Evolutionary conservation across 2,888 invertebrate species (phyloP), one percentile per base, ranked within the genome.

Genomic region (Phengaris alcon): DNA sequence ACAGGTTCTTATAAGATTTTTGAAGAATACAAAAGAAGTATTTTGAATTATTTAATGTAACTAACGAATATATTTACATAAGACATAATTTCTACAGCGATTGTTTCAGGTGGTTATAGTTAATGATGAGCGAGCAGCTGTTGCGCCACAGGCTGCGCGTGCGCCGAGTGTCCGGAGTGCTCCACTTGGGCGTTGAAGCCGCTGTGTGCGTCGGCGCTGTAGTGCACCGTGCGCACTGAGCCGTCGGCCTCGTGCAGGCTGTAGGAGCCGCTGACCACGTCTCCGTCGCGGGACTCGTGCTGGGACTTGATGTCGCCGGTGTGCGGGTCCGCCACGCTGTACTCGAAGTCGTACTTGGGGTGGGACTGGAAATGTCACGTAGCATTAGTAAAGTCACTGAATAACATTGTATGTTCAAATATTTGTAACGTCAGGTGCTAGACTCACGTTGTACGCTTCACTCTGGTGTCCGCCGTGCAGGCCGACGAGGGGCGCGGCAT

Each of bases 111-210:
- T 69, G 15, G 15, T 74, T 77, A 78, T 46, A 68, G 13, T 74
- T 78, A 78, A 68, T 78, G 77, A 75, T 78, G 78, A 22, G 74
- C 74, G 35, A 74, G 55, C 8, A 76, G 72, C 51, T 77, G 78
- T 15, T 79, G 77, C 9, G 75, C 73, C 10, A 64, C 90, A 5
- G 94, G 94, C 78, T 85, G 82, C 72, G 76, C 80, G 80, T 94
- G 94, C 75, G 88, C 89, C 0, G 94, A 93, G 77, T 94, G 94
- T 4, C 94, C 94, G 77, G 88, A 86, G 81, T 92, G 91, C 84
- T 93, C 94, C 0, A 95, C 94, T 51, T 94, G 90, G 0, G 95
- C 94, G 82, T 95, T 95, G 86, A 95, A 95, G 75, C 95, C 95
- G 81, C 90, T 54, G 54, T 13, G 54, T 54, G 54, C 54, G 54